phyloP scores from a whole-genome alignment of 2,113 vertebrate species.

The Pterocles burchelli region DNA sequence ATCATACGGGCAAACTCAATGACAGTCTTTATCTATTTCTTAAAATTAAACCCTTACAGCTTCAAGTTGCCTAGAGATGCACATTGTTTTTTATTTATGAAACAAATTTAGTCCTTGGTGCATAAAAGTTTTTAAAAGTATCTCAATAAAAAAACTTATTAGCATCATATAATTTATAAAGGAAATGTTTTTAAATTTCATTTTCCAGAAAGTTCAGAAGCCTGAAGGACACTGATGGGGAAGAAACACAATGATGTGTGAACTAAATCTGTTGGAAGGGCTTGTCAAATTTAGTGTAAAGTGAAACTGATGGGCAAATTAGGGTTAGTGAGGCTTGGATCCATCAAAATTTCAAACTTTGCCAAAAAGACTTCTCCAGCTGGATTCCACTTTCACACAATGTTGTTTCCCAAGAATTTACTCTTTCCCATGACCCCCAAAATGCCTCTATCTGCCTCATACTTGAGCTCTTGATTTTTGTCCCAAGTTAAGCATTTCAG shows the following conservation, averaged over 20 bases:
- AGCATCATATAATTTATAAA: neutral
- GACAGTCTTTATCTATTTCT: neutral
- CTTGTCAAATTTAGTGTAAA: neutral
- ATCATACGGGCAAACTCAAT: neutral
- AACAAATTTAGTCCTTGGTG: neutral
- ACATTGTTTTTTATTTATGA: neutral
- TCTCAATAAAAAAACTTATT: neutral
- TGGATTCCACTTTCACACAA: neutral
- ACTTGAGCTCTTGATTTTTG: neutral
- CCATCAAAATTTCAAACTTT: neutral
- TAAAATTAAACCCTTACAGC: neutral
- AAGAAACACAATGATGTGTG: neutral
- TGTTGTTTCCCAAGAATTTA: rapidly evolving
- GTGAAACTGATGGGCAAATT: neutral
- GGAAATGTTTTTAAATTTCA: neutral
- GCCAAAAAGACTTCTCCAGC: neutral
- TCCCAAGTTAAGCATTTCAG: neutral
- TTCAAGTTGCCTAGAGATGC: neutral
- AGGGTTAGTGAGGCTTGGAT: neutral
- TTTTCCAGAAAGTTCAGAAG: neutral
- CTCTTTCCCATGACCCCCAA: neutral
- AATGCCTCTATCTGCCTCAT: neutral
- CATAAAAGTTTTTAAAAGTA: neutral
- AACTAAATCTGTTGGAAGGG: neutral
- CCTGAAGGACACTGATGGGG: neutral